Base-by-base conservation (phyloP, 2,888 invertebrate species). In the Colletes collaris region DNA sequence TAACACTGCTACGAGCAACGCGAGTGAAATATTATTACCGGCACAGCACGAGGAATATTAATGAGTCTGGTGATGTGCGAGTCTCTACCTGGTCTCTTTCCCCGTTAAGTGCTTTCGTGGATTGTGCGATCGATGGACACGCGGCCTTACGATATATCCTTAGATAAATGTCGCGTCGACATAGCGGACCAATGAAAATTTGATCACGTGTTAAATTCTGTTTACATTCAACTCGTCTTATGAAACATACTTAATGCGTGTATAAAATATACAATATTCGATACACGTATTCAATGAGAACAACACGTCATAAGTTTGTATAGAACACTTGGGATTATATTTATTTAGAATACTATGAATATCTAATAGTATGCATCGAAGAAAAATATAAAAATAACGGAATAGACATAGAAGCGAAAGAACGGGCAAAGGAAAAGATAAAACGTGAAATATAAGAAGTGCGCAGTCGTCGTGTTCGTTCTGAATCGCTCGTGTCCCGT, bases 381-480 rank as follows among this genome's bases (percentile, higher is more conserved):
- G 3, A 10, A 46, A 16, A n/a, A n/a, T 56, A 49, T 16, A 49
- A 4, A 19, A 11, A 64, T 10, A 10, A 10, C 4, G 7, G 10
- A 27, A 0, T 19, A 27, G 27, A 2, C 27, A 27, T 27, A 27
- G 35, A 55, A 19, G 5, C 40, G 19, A 16, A 8, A 19, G 3
- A 37, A 49, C 40, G 3, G 55, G 44, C 35, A 49, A 55, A 53
- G 27, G 53, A 37, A 49, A 37, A 11, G n/a, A 46, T 63, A 46
- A 13, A 7, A 7, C n/a, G 4, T 16, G 11, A 55, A 37, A 44
- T 58, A 58, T 53, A 63, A 67, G 68, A 68, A 67, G 58, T 79
- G 76, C 82, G 82, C 79, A 83, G 82, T 76, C 83, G 82, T 72
- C 35, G 55, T 60, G 16, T 46, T 66, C 58, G 63, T 46, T 53